Percentiles rank a stretch among this genome's conserved stretches.
These are phyloP conservation scores for Trissolcus japonicus DNA, from an alignment of 2,888 invertebrate genomes.

Conservation along the genomic window DNA sequence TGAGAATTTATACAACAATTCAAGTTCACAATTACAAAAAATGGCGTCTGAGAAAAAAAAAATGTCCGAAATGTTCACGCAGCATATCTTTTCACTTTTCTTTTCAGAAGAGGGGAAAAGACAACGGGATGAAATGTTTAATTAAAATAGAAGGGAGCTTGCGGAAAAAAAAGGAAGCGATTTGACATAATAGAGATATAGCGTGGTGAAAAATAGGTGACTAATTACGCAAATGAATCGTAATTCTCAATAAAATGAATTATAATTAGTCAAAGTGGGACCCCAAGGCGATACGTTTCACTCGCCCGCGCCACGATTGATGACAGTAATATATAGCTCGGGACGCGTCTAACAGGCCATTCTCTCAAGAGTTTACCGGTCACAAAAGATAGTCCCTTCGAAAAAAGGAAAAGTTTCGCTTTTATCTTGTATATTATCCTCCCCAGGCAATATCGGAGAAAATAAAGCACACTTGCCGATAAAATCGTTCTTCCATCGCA, in stretches of 20 bases:
- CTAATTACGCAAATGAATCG: conserved; percentile 53
- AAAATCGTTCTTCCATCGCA: too few species aligned
- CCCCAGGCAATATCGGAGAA: conserved; percentile 13
- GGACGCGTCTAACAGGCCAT: conserved; percentile 31
- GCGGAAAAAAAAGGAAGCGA: background rate
- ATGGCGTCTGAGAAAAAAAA: too few species aligned
- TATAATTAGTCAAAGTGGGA: conserved; percentile 55
- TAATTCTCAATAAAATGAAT: conserved; percentile 53
- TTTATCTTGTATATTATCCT: conserved; percentile 29
- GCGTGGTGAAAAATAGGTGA: conserved; percentile 37
- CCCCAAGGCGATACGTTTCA: conserved; percentile 40
- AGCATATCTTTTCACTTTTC: too few species aligned
- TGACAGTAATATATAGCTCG: conserved; percentile 52
- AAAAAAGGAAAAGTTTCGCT: conserved; percentile 5
- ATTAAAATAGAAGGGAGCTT: conserved; percentile 14
- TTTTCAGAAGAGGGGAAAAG: too few species aligned
- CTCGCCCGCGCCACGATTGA: conserved; percentile 49
- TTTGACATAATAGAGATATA: conserved; percentile 12
- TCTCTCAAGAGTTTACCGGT: conserved; percentile 42
- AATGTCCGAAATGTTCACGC: too few species aligned
- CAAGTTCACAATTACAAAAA: too few species aligned
- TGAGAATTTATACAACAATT: too few species aligned
- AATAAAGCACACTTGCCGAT: conserved; percentile 31
- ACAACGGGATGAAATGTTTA: conserved; percentile 5
- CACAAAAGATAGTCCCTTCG: conserved; percentile 37